Conservation (phyloP, 1,140 invertebrate genomes). For the Stegodyphus mimosarum region DNA sequence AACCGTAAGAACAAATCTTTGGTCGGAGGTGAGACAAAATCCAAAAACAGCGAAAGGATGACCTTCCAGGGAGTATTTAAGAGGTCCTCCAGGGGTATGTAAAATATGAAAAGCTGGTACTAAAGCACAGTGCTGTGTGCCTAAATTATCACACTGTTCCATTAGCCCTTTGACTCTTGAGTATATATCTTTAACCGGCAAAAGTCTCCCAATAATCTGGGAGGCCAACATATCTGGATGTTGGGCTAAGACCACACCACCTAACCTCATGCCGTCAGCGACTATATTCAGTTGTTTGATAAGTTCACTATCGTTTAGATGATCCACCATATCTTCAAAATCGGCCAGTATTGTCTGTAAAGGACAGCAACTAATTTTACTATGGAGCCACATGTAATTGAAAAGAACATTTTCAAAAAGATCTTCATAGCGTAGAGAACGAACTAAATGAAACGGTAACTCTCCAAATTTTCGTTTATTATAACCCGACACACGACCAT, state of each 20-base stretch:
- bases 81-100: slow-evolving; percentile 95
- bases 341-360: slow-evolving; percentile 93
- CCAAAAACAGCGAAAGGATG: slow-evolving; percentile 98
- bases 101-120: slow-evolving; percentile 94
- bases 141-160: slow-evolving; percentile 87
- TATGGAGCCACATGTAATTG: slow-evolving; percentile 97
- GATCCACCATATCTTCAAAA: slow-evolving; percentile 91
- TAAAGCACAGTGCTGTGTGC: slow-evolving; percentile 87
- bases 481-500: slow-evolving; percentile 84
- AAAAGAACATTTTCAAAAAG: slow-evolving; percentile 94
- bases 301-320: slow-evolving; percentile 86
- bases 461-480: slow-evolving; percentile 94
- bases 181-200: slow-evolving; percentile 90
- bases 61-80: slow-evolving; percentile 97
- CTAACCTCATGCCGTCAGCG: slow-evolving; percentile 91
- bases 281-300: slow-evolving; percentile 76
- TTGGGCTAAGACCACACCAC: slow-evolving; percentile 87
- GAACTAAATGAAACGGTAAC: slow-evolving; percentile 91
- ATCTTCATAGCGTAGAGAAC: slow-evolving; percentile 90
- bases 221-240: slow-evolving; percentile 97
- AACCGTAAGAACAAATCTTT: slow-evolving; percentile 93
- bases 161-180: slow-evolving; percentile 87
- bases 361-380: slow-evolving; percentile 94
- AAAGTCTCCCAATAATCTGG: slow-evolving; percentile 89
- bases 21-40: slow-evolving; percentile 90